Evolutionary conservation across 2,888 invertebrate genomes (phyloP), one percentile per base, ranked within the genome.

Genomic region (Leucoma salicis): DNA sequence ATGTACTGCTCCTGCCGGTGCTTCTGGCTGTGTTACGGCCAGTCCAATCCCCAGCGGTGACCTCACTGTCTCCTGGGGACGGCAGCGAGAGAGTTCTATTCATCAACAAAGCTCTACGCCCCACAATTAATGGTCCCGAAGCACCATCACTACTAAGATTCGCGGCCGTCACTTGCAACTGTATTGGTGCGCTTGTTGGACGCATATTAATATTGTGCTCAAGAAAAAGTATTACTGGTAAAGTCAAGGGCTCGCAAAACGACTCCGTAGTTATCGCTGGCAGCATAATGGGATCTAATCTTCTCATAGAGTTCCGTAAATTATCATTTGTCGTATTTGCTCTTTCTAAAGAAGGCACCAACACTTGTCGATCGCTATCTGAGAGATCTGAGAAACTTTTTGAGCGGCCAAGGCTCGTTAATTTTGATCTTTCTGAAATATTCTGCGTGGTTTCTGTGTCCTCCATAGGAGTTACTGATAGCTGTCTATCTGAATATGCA

Each of bases 151-250:
- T 77, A 50, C 77, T 86, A n/a, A 88, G 62, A 70, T 87, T 87
- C 1, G 87, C 83, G 14, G 88, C 84, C 11, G 87, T 85, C 31
- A 88, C 82, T 72, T 88, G 88, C 49, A 88, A 66, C 58, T 88
- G 88, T 65, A 89, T 83, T 2, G 89, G 89, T 8, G 87, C 84
- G 57, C 86, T 88, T 0, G 86, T 86, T 18, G 89, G 89, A 27
- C 88, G 69, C 78, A 86, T 77, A 44, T 88, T 85, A 29, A 86
- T 81, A 48, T 87, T 81, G 57, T 85, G 85, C 48, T 89, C 89
- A 49, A 89, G 64, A 58, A 89, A 89, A 32, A 89, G 67, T 63
- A 89, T 87, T 33, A 89, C 89, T 31, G 89, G 89, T 49, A 89
- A 63, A 10, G 89, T 89, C 27, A 89, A 62, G 14, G 81, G 82